These are phyloP conservation scores for Leuciscus waleckii DNA, from an alignment of 2,797 vertebrate genomes.

Conservation along the genomic window DNA sequence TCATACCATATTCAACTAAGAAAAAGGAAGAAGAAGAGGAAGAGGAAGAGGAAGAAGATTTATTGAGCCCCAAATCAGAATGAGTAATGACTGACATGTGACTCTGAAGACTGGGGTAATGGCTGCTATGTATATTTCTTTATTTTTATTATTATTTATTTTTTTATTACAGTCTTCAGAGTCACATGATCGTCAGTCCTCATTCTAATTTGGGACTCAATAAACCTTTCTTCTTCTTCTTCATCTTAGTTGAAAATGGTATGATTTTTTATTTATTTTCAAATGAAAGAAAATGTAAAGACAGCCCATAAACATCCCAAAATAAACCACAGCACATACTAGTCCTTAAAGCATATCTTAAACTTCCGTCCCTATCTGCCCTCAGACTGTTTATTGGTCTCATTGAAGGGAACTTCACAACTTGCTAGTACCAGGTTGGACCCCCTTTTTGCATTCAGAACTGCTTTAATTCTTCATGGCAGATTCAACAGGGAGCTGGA, in stretches of 20 bases:
- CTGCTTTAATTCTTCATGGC: too few relatives aligned
- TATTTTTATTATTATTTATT: too few relatives aligned
- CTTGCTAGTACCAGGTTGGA: too few relatives aligned
- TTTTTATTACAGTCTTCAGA: neutral
- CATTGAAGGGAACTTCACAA: neutral
- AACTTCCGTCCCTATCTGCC: neutral
- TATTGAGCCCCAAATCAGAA: neutral
- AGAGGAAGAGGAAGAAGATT: neutral
- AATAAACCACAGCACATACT: neutral
- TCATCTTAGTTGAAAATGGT: neutral
- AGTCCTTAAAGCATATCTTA: neutral
- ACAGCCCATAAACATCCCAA: neutral
- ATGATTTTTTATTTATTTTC: too few relatives aligned
- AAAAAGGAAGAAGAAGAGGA: neutral
- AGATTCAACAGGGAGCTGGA: neutral
- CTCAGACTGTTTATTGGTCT: neutral
- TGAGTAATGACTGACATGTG: too few relatives aligned
- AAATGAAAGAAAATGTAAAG: neutral
- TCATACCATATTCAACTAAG: neutral
- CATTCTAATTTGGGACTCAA: neutral
- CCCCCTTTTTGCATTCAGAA: too few relatives aligned
- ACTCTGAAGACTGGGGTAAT: neutral
- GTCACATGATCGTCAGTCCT: too few relatives aligned
- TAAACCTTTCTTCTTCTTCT: neutral
- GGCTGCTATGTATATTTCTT: too few relatives aligned